Conservation (phyloP, 1,140 invertebrate species). For the Lamellibrachia luymesi region DNA sequence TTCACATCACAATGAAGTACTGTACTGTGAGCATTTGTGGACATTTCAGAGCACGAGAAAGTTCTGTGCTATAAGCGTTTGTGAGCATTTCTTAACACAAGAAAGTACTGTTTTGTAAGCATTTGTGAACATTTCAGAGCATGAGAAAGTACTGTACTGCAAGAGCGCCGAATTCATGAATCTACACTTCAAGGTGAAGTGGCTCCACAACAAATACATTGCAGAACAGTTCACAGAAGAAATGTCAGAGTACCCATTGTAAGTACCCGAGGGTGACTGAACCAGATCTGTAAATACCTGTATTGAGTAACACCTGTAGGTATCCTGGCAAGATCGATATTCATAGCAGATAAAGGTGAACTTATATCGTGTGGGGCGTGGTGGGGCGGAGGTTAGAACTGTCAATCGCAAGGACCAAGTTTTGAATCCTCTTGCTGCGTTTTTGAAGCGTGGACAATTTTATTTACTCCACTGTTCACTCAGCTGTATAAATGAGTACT, state of each 20-base stretch:
- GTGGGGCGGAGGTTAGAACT: no score
- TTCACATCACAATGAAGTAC: no score
- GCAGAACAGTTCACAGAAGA: conserved; percentile 88
- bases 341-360: no score
- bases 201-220: conserved; percentile 98
- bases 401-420: no score
- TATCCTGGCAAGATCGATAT: no score
- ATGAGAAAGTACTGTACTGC: conserved; percentile 91
- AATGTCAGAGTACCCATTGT: conserved; percentile 91
- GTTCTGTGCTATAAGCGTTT: background rate
- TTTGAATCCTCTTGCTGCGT: no score
- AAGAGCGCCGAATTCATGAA: conserved; percentile 99
- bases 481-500: no score
- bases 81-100: background rate
- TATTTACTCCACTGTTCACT: no score
- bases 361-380: no score
- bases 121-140: conserved; percentile 65
- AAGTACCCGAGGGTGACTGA: conserved; percentile 47
- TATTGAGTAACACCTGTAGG: conserved; percentile 16
- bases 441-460: no score
- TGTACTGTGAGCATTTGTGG: no score
- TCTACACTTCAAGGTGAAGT: conserved; percentile 98
- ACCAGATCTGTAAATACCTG: background rate
- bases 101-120: background rate
- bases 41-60: background rate